Base-by-base conservation (phyloP, 2,797 vertebrate species). In the Hydrocynus forskahlii region DNA sequence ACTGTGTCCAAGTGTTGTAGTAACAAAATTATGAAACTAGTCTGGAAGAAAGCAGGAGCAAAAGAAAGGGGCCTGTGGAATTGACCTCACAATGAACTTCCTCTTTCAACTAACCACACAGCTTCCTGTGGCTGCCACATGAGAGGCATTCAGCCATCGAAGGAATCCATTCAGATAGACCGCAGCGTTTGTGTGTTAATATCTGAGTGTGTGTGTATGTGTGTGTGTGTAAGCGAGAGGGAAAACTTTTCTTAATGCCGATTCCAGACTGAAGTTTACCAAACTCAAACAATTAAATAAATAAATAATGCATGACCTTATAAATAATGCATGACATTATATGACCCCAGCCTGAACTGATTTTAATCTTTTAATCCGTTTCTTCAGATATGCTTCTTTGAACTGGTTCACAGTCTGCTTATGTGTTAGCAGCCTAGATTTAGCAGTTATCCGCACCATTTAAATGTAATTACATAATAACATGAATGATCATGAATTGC, bases 51-150 rank as follows among this genome's bases (percentile, higher is more conserved):
- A 71, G 68, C 21, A 52, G 45, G 25, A 25, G 45, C 10, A 5
- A 48, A 48, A 45, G 12, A 43, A 69, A 69, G 5, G 7, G 23
- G 67, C 1, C 67, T 17, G 43, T 16, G 23, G 40, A 69, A 48
- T 12, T 71, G 69, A 29, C 50, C 69, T 52, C 1, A 29, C 14
- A 54, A 29, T 59, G 35, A 74, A 74, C 54, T 38, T 59, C 54
- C 35, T 43, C 16, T 17, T 40, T 19, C 23, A 35, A 1, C 7
- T 55, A 54, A 38, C 25, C 52, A 19, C 25, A 38, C 23, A 72
- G 50, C 50, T 55, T 72, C 52, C 70, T n/a, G 70, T 43, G 29
- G 45, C 67, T 69, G 67, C 43, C 67, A 48, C 52, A 35, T 38
- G 71, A 73, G 17, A 59, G 54, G 23, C 23, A 17, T 7, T 50